Percentiles rank a stretch among this genome's conserved stretches.
phyloP scores from a whole-genome alignment of 2,113 vertebrate genomes.

The Pterocles gutturalis region DNA sequence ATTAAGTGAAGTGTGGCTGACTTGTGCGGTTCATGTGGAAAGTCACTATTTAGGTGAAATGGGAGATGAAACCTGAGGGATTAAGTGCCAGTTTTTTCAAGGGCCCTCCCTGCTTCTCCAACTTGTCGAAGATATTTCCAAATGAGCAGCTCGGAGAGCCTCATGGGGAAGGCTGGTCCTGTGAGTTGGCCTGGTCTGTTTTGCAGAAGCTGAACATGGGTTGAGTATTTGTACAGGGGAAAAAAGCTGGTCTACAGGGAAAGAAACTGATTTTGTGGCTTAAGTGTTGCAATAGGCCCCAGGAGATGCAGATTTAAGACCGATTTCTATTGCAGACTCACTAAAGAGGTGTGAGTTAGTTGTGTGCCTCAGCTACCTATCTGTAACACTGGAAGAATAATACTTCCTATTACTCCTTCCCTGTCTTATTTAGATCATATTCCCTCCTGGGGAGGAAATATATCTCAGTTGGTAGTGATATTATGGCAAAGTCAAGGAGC shows the following conservation, averaged over 20 bases:
- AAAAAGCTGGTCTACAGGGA: background rate
- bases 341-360: constrained; percentile 1
- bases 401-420: background rate
- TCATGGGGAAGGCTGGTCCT: background rate
- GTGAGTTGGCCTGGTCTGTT: background rate
- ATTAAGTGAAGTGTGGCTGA: background rate
- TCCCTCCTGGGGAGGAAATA: background rate
- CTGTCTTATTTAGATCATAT: constrained; percentile 1
- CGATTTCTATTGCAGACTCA: constrained; percentile 3
- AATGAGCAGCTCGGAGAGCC: background rate
- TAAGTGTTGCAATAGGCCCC: background rate
- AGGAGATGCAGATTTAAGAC: constrained; percentile 1
- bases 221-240: background rate
- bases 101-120: background rate
- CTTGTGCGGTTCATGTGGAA: background rate
- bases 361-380: constrained; percentile 14
- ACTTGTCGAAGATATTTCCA: background rate
- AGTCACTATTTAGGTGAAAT: background rate
- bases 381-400: background rate
- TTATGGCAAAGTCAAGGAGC: background rate
- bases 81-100: background rate
- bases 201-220: background rate
- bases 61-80: background rate
- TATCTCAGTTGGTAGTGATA: background rate
- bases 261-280: constrained; percentile 1